Base-by-base conservation (phyloP, 2,888 invertebrate genomes). In the Leptothorax acervorum region DNA sequence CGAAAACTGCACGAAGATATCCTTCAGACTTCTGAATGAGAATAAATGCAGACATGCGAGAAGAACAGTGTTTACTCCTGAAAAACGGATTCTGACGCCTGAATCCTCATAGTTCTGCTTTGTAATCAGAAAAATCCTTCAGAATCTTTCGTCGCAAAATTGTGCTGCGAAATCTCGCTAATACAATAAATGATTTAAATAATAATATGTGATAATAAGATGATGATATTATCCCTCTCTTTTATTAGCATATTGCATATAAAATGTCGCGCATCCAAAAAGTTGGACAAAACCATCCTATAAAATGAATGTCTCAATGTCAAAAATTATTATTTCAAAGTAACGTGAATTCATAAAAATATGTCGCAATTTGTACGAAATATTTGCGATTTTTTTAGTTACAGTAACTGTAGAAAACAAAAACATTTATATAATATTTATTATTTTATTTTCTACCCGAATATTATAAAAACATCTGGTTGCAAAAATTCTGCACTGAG, bases 1-100 rank as follows among this genome's bases (percentile, higher is more conserved):
- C 45, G 71, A 73, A 79, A 71, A 57, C 23, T 57, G 23, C 57
- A 57, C 23, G 23, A 35, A 5, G 18, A 68, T 18, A 31, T 35
- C 57, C 55, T 55, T 45, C 23, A 15, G 23, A 48, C 60, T 28
- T 12, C 42, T 28, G 57, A 15, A 62, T n/a, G 35, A 39, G 18
- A 51, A 42, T 23, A 62, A 75, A 51, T 15, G 35, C 5, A n/a
- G 11, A 35, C 28, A 8, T 31, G 6, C 12, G n/a, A 31, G 12
- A 53, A 42, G 31, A 62, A 45, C 23, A 18, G 31, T 28, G 23
- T 23, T 9, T 55, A 35, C 11, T 18, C 23, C 18, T 11, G 3
- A 23, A 51, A 76, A 65, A 35, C 8, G 0, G 15, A 74, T 39
- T 60, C 12, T 6, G 15, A 60, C 23, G 18, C 12, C 5, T 11